These are phyloP conservation scores for Progne subis DNA, from an alignment of 2,113 vertebrate species.

Conservation along the genomic window DNA sequence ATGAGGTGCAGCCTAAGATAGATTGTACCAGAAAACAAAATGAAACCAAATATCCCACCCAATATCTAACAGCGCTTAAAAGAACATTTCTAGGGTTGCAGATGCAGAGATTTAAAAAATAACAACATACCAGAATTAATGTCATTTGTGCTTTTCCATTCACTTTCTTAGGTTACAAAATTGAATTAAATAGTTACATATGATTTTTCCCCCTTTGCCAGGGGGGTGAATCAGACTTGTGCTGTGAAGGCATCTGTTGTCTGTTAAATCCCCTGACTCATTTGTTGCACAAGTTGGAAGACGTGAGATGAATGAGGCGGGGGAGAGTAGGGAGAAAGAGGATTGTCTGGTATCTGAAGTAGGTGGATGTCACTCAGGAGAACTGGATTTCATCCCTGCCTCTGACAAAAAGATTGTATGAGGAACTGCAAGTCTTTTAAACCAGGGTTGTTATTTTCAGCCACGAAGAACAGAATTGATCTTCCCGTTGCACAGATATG, in stretches of 20 bases:
- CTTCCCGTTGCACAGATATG: background rate
- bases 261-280: conserved; percentile 57
- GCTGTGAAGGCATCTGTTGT: conserved; percentile 49
- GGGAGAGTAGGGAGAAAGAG: background rate
- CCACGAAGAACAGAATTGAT: background rate
- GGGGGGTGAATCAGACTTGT: conserved; percentile 32
- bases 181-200: conserved; percentile 35
- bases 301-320: background rate
- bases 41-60: background rate
- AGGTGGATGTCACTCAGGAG: background rate
- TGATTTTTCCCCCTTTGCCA: conserved; percentile 22
- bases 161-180: conserved; percentile 21
- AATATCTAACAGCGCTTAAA: background rate
- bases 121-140: background rate
- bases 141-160: conserved; percentile 20
- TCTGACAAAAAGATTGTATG: background rate
- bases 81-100: background rate
- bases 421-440: background rate
- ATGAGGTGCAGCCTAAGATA: background rate
- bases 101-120: background rate
- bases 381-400: background rate
- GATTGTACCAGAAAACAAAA: background rate
- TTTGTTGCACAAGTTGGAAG: conserved; percentile 30
- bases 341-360: background rate
- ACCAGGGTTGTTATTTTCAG: background rate